Evolutionary conservation across 2,113 vertebrate species (phyloP), one percentile per base, ranked within the genome.

Genomic region (Dendropsophus ebraccatus): DNA sequence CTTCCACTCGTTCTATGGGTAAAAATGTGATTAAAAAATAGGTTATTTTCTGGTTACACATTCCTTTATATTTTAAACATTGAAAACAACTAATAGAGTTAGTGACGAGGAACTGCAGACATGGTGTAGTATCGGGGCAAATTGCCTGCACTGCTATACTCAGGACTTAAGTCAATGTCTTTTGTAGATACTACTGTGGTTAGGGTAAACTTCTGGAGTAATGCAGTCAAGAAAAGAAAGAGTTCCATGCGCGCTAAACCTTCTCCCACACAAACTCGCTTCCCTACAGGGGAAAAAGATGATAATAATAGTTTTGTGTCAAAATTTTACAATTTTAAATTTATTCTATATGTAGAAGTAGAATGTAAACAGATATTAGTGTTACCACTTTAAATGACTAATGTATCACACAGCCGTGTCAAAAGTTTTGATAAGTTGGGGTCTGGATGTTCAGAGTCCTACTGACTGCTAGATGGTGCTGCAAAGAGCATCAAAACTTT

Each of bases 181-280:
- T 93, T 90, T 0, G 91, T 90, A 1, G 93, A 92, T 11, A 69
- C 88, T 0, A 79, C 25, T 65, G 90, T 89, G 56, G 90, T 91
- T 32, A 95, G 91, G 78, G 85, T 92, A 89, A 95, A 95, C n/a
- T 75, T 58, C 88, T 93, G 92, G 82, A 95, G 78, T 65, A 95
- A 77, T 0, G 92, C 88, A 12, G 93, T 92, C 1, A 94, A 2
- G 82, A 95, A 93, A 35, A 95, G 87, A 78, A 95, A 95, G n/a
- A 94, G 88, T 89, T 95, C 94, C 94, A 94, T 95, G 1, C 92
- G 92, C 25, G 94, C 94, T 52, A 95, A 88, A 74, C 92, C 89
- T 88, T 95, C 93, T 0, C 94, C 94, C 0, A 92, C 92, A 89
- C 95, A 95, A 17, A 91, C 72, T 35, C 93, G 88, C 56, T 92